phyloP scores from a whole-genome alignment of 2,113 vertebrate genomes.

The Ancistrus triradiatus region DNA sequence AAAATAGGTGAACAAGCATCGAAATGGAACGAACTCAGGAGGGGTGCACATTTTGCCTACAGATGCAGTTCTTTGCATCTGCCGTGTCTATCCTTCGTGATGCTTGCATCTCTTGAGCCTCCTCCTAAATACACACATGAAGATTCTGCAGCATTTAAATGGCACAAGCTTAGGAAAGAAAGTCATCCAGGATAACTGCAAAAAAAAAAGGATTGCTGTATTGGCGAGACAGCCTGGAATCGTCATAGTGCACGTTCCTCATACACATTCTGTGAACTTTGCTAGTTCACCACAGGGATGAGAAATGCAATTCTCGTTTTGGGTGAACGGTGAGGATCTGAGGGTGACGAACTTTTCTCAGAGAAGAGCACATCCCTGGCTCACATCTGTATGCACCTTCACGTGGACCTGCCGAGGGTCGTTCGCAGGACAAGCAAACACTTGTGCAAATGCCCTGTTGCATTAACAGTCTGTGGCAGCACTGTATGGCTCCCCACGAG shows the following conservation, averaged over 20 bases:
- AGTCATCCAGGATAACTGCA: not conserved
- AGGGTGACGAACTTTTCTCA: slow-evolving; percentile 7
- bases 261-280: not conserved
- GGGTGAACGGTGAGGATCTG: not conserved
- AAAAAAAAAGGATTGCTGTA: not conserved
- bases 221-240: too few relatives aligned
- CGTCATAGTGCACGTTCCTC: not conserved
- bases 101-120: not conserved
- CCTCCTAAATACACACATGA: not conserved
- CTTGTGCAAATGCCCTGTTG: slow-evolving; percentile 44
- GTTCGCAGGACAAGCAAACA: slow-evolving; percentile 57
- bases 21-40: not conserved
- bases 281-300: not conserved
- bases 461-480: slow-evolving; percentile 39
- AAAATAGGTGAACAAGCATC: not conserved
- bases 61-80: slow-evolving; percentile 4
- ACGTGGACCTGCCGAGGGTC: slow-evolving; percentile 49
- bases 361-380: slow-evolving; percentile 43
- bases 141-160: not conserved
- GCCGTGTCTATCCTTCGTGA: not conserved
- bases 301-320: not conserved
- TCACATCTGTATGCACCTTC: slow-evolving; percentile 68
- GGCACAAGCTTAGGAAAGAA: not conserved
- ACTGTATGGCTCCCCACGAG: slow-evolving; percentile 66
- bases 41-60: not conserved